A percentile compares a stretch with the other conserved stretches of the same genome.
phyloP scores from a whole-genome alignment of 1,140 invertebrate species.

The Drosophila parvula region DNA sequence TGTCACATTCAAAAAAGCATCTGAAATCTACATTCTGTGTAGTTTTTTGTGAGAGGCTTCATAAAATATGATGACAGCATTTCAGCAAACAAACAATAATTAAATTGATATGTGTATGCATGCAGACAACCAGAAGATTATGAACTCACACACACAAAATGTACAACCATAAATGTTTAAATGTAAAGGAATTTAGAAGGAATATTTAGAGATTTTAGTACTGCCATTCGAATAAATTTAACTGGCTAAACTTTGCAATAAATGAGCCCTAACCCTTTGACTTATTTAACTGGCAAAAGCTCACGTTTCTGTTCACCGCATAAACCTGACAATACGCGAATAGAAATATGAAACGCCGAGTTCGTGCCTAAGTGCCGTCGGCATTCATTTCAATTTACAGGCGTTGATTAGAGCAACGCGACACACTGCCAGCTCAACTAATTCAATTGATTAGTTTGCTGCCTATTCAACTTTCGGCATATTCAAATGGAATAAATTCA shows the following conservation, averaged over 20 bases:
- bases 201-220: background rate
- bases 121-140: background rate
- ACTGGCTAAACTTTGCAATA: background rate
- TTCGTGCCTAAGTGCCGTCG: constrained; percentile 37
- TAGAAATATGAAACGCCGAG: constrained; percentile 11
- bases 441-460: constrained; percentile 76
- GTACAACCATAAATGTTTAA: background rate
- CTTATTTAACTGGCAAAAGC: background rate
- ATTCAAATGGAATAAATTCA: constrained; percentile 23
- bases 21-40: background rate
- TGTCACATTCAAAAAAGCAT: constrained; percentile 4
- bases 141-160: background rate
- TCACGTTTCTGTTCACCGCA: constrained; percentile 4
- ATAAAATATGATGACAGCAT: constrained; percentile 31
- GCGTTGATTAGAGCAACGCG: constrained; percentile 57
- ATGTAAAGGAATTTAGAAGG: background rate
- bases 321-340: constrained; percentile 24
- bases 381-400: constrained; percentile 45
- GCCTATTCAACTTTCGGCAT: constrained; percentile 14
- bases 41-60: constrained; percentile 15
- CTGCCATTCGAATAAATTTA: background rate
- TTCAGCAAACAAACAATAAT: constrained; percentile 14
- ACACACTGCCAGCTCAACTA: constrained; percentile 35
- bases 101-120: constrained; percentile 8
- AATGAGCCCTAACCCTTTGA: background rate